Evolutionary conservation across 1,140 invertebrate species (phyloP), one percentile per base, ranked within the genome.

Genomic region (Tribolium madens): DNA sequence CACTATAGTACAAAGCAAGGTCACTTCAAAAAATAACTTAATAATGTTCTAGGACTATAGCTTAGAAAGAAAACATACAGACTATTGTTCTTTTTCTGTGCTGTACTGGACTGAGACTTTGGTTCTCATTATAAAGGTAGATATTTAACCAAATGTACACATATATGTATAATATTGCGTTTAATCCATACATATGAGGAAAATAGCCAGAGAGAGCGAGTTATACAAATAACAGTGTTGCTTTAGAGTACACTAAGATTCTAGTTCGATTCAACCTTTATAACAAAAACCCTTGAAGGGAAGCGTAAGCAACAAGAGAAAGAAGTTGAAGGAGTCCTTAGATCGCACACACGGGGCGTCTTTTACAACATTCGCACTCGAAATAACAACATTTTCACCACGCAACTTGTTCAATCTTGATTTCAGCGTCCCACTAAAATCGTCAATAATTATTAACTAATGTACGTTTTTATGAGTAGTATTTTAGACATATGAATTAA

Each of bases 21-120:
- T 81, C 84, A 84, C 83, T 84, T 84, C 80, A 84, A 81, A 83
- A 84, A 84, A 82, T 82, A 85, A 85, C 83, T 84, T 84, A 83
- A 79, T 79, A 80, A 77, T 77, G 50, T 80, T 83, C 76, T 73
- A 79, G 81, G 81, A 81, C 82, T 83, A 79, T 82, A 82, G 72
- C 75, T 78, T 81, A 79, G 78, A 81, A 79, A 73, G 74, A 72
- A 81, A 81, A 80, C 53, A 64, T 80, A 81, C 75, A 75, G 64
- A 78, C 72, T 74, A 77, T 77, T 71, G 76, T 71, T 80, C 78
- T 81, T 75, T 77, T 78, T 79, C 79, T 78, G 57, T 72, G 68
- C 50, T 64, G 72, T 73, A 70, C 36, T 75, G 79, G 73, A 71
- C 64, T 50, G 72, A 18, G 17, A n/a, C n/a, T n/a, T 50, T 26